Percentiles rank a stretch among this genome's conserved stretches.
Evolutionary conservation across 2,797 vertebrate genomes (phyloP).

Genomic region (Lates japonicus): DNA sequence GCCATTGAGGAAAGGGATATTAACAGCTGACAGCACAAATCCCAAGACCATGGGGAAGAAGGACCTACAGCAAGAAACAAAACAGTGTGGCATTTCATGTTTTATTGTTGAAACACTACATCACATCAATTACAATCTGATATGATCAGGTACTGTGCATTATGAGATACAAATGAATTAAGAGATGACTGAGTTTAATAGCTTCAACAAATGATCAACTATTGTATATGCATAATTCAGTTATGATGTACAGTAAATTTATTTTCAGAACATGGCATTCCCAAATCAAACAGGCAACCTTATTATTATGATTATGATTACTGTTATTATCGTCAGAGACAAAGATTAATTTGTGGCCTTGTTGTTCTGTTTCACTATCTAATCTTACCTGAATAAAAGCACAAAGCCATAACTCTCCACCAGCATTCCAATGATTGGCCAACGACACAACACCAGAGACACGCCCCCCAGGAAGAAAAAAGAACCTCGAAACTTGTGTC

Average conservation of each 20-base stretch:
- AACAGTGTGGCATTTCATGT: neutral
- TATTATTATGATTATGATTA: neutral
- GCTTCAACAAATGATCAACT: neutral
- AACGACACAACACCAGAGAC: constrained; percentile 87
- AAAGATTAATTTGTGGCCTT: neutral
- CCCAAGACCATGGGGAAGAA: constrained; percentile 90
- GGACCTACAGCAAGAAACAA: constrained; percentile 79
- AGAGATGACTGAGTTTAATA: neutral
- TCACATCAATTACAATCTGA: neutral
- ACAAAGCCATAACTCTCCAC: constrained; percentile 92
- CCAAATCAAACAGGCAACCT: neutral
- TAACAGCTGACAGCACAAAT: constrained; percentile 85
- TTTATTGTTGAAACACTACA: neutral
- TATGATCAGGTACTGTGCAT: neutral
- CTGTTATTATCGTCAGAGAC: too few species aligned
- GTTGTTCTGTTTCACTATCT: neutral
- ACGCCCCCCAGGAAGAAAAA: constrained; percentile 92
- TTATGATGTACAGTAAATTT: neutral
- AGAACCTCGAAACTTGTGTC: constrained; percentile 89
- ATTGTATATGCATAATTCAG: too few species aligned
- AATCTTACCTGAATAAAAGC: constrained; percentile 89
- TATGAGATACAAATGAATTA: neutral
- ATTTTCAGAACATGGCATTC: neutral
- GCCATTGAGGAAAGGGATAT: constrained; percentile 86
- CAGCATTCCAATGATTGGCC: constrained; percentile 92